Conservation (phyloP, 2,113 vertebrate genomes). For the Crotalus tigris region DNA sequence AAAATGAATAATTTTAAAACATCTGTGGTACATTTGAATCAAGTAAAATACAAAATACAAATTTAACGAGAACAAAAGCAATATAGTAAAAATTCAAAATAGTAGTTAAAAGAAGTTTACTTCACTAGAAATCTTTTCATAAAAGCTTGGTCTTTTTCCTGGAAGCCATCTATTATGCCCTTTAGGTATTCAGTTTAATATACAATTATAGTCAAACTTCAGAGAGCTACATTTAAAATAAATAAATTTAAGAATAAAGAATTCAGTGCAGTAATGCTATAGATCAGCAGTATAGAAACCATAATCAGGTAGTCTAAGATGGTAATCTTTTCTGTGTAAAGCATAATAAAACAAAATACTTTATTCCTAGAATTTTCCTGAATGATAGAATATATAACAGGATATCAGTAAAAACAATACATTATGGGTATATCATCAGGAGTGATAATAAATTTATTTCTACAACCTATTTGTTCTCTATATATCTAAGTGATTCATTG, state of each 20-base stretch:
- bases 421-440: not conserved
- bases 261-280: not conserved
- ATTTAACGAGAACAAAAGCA: not conserved
- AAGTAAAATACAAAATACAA: not conserved
- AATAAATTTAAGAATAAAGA: not conserved
- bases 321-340: not conserved
- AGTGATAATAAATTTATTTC: not conserved
- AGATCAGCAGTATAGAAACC: not conserved
- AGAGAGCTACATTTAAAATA: not conserved
- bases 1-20: not conserved
- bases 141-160: not conserved
- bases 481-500: not conserved
- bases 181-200: not conserved
- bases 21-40: not conserved
- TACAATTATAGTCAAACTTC: not conserved
- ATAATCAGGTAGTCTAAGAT: not conserved
- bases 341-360: not conserved
- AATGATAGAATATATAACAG: not conserved
- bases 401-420: not conserved
- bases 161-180: not conserved
- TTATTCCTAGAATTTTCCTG: not conserved
- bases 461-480: not conserved
- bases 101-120: not conserved
- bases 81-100: not conserved
- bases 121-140: not conserved